These are phyloP conservation scores for Motacilla tschutschensis DNA, from an alignment of 2,113 vertebrate genomes.

Conservation along the genomic window DNA sequence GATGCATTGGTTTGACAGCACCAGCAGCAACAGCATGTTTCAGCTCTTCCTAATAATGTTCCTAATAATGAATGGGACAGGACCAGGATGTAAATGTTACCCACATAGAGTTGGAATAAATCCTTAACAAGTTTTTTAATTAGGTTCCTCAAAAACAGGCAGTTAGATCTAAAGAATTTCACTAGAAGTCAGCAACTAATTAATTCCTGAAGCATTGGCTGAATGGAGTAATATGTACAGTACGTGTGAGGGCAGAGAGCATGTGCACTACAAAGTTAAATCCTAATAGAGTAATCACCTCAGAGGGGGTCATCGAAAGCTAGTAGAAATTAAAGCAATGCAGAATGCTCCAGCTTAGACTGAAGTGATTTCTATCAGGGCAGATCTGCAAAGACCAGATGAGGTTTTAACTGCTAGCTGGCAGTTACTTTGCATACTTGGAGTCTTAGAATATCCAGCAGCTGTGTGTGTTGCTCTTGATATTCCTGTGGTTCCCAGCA, in stretches of 20 bases:
- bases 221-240: background rate
- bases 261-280: background rate
- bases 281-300: background rate
- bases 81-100: background rate
- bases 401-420: background rate
- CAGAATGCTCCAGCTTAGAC: background rate
- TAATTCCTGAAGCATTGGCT: background rate
- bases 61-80: background rate
- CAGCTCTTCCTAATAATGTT: background rate
- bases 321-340: background rate
- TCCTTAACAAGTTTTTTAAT: background rate
- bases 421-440: background rate
- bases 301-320: background rate
- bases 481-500: background rate
- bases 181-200: background rate
- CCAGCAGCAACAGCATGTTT: background rate
- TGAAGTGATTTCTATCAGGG: background rate
- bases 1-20: background rate
- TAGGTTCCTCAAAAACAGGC: background rate
- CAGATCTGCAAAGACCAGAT: background rate
- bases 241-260: fast-evolving
- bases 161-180: background rate
- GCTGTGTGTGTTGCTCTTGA: background rate
- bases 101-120: background rate
- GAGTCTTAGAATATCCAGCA: background rate